Evolutionary conservation across 2,113 vertebrate species (phyloP).

Genomic region (Nymphicus hollandicus): DNA sequence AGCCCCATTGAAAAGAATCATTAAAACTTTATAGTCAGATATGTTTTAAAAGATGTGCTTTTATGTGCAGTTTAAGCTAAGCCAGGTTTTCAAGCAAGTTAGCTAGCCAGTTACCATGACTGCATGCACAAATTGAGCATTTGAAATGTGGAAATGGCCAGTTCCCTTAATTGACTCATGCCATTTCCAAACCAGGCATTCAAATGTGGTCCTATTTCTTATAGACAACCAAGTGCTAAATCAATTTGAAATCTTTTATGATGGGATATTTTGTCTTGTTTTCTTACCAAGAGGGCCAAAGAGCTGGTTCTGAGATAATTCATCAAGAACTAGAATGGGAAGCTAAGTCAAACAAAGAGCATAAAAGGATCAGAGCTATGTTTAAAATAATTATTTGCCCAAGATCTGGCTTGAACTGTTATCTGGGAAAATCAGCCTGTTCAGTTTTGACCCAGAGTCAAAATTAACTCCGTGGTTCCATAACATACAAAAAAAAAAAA

Average conservation of each 20-base stretch:
- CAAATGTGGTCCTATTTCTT: not conserved
- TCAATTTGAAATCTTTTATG: not conserved
- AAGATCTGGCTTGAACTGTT: not conserved
- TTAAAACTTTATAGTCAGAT: not conserved
- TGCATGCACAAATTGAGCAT: not conserved
- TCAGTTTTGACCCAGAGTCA: not conserved
- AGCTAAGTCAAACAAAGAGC: not conserved
- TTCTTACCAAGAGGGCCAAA: not conserved
- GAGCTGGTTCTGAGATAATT: not conserved
- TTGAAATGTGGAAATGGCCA: not conserved
- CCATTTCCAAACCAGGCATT: not conserved
- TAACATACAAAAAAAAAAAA: not conserved
- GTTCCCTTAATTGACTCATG: not conserved
- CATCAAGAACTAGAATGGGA: not conserved
- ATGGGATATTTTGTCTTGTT: not conserved
- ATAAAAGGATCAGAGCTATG: not conserved
- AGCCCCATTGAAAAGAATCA: not conserved
- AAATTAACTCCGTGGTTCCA: not conserved
- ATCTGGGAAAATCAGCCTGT: not conserved
- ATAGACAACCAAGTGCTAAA: not conserved
- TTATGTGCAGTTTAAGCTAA: not conserved
- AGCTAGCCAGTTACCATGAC: not conserved
- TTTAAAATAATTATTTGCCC: not conserved
- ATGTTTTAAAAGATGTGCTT: not conserved
- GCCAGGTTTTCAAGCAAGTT: not conserved